Evolutionary conservation across 2,113 vertebrate genomes (phyloP).

Genomic region (Mesembrinibis cayennensis): DNA sequence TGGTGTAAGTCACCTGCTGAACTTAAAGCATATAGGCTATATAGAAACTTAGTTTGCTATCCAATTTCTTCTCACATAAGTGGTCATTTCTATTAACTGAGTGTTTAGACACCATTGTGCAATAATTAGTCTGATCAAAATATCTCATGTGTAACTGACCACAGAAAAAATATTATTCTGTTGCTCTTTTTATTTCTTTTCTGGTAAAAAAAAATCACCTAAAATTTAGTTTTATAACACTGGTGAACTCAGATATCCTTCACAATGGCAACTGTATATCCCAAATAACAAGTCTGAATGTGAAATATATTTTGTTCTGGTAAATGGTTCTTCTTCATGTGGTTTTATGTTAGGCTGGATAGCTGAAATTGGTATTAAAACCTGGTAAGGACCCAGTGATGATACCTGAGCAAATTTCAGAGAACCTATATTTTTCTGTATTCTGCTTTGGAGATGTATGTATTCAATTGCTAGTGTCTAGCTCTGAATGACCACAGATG

Average conservation of each 20-base stretch:
- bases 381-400: neutral
- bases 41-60: neutral
- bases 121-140: neutral
- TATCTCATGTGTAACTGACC: neutral
- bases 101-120: neutral
- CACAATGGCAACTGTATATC: neutral
- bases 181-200: neutral
- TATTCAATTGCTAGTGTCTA: neutral
- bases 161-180: neutral
- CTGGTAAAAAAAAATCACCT: neutral
- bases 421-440: neutral
- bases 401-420: neutral
- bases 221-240: neutral
- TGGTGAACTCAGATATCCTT: neutral
- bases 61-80: neutral
- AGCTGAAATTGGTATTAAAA: neutral
- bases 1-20: neutral
- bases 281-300: neutral
- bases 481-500: neutral
- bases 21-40: neutral
- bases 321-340: neutral
- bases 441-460: neutral
- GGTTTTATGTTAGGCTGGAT: neutral
- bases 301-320: neutral
- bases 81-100: neutral